A percentile compares a stretch with the other conserved stretches of the same genome.
Conservation (phyloP, 1,140 invertebrate species). For the Drosophila sp. region DNA sequence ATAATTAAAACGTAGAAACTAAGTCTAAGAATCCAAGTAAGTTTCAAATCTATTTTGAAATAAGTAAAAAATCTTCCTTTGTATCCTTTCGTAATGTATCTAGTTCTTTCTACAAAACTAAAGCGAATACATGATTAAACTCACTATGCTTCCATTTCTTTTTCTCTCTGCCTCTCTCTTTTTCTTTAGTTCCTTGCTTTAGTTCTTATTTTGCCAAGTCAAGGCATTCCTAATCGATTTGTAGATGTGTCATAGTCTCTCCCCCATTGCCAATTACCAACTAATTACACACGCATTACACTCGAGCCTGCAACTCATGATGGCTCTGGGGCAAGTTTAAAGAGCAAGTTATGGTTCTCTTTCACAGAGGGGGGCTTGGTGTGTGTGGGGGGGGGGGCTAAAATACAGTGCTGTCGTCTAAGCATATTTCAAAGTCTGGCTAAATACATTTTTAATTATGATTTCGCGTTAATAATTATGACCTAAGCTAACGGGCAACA, state of each 20-base stretch:
- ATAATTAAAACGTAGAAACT: no score
- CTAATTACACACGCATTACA: slow-evolving; percentile 44
- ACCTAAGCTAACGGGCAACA: slow-evolving; percentile 64
- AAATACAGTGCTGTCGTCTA: slow-evolving; percentile 24
- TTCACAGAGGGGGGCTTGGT: slow-evolving; percentile 10
- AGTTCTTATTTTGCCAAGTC: no score
- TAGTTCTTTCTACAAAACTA: no score
- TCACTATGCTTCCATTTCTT: no score
- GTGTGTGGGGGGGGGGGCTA: slow-evolving; percentile 10
- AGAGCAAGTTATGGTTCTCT: slow-evolving; percentile 1
- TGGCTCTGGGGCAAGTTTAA: slow-evolving; percentile 17
- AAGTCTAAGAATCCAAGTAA: no score
- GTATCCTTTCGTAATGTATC: no score
- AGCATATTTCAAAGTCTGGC: slow-evolving; percentile 65
- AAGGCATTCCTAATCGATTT: slow-evolving; percentile 9
- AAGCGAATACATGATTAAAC: no score
- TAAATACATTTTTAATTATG: slow-evolving; percentile 82
- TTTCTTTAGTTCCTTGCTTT: no score
- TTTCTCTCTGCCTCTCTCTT: neutral
- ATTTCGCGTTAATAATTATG: slow-evolving; percentile 77
- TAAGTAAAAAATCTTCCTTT: no score
- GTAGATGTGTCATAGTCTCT: neutral
- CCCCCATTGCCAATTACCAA: slow-evolving; percentile 18
- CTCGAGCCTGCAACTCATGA: neutral
- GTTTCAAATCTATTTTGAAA: no score